phyloP scores from a whole-genome alignment of 2,888 invertebrate genomes.

The Archips crataeganus region DNA sequence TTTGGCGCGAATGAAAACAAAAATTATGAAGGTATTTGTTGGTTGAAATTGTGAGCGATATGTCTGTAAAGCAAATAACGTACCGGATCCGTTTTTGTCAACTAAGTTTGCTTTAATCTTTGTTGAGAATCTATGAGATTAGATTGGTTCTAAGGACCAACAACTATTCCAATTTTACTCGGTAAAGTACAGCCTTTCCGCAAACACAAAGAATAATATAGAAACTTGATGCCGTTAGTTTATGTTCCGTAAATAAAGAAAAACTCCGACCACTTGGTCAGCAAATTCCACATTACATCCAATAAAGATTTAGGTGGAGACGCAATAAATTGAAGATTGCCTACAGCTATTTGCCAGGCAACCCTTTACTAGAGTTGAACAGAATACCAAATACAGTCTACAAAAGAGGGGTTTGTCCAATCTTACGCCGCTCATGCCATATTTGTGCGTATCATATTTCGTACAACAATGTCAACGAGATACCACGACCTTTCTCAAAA shows the following conservation, averaged over 20 bases:
- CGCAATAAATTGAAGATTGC: slow-evolving; percentile 28
- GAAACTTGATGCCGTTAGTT: not conserved
- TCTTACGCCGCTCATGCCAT: slow-evolving; percentile 7
- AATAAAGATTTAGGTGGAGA: slow-evolving; percentile 20
- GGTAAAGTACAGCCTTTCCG: not conserved
- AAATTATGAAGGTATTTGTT: not conserved
- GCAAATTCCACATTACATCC: slow-evolving; percentile 8
- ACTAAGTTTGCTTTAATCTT: not conserved
- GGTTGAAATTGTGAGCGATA: not conserved
- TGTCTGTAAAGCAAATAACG: not conserved
- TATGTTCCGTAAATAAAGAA: slow-evolving; percentile 16
- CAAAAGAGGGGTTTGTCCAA: slow-evolving; percentile 11
- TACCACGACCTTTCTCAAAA: slow-evolving; percentile 14
- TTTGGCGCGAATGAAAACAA: not conserved
- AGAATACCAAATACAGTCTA: slow-evolving; percentile 23
- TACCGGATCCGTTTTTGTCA: not conserved
- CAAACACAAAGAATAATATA: slow-evolving; percentile 12
- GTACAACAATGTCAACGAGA: slow-evolving; percentile 16
- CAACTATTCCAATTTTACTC: slow-evolving; percentile 3
- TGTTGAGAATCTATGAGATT: not conserved
- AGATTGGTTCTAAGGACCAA: not conserved
- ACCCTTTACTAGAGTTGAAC: slow-evolving; percentile 12
- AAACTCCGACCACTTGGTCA: slow-evolving; percentile 10
- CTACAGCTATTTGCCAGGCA: slow-evolving; percentile 11
- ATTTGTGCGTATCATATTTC: slow-evolving; percentile 26